phyloP scores from a whole-genome alignment of 2,888 invertebrate genomes.

The Callimorpha dominula region DNA sequence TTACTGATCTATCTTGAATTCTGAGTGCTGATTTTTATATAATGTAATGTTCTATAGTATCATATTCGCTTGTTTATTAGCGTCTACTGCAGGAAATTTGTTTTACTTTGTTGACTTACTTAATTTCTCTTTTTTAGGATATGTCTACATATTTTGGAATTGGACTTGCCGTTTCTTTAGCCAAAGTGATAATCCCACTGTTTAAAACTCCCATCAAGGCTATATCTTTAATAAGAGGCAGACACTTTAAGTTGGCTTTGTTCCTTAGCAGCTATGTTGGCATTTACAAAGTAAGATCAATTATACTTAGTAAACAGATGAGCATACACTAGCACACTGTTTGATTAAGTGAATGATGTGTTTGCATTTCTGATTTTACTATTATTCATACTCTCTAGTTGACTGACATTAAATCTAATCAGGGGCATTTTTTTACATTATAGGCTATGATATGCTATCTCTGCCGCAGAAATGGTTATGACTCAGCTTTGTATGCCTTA shows the following conservation, averaged over 20 bases:
- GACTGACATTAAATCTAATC: no score
- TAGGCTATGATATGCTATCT: conserved; percentile 83
- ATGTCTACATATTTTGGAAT: conserved; percentile 71
- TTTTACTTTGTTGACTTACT: not conserved
- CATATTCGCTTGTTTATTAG: no score
- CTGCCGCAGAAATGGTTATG: conserved; percentile 73
- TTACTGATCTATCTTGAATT: no score
- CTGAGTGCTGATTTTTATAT: no score
- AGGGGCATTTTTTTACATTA: conserved; percentile 44
- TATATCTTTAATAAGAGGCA: conserved; percentile 66
- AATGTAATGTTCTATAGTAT: no score
- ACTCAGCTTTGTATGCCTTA: conserved; percentile 79
- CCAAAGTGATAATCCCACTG: conserved; percentile 70
- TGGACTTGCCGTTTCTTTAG: conserved; percentile 73
- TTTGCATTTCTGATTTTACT: no score
- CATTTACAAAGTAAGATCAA: conserved; percentile 84
- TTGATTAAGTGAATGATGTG: no score
- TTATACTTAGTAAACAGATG: conserved; percentile 39
- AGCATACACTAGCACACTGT: no score
- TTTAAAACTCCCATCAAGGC: conserved; percentile 71
- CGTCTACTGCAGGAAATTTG: no score
- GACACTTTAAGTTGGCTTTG: conserved; percentile 76
- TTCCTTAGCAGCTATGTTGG: conserved; percentile 84
- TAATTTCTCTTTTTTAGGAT: conserved; percentile 67
- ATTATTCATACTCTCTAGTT: no score